phyloP scores from a whole-genome alignment of 2,888 invertebrate species.

The Auanema sp. region DNA sequence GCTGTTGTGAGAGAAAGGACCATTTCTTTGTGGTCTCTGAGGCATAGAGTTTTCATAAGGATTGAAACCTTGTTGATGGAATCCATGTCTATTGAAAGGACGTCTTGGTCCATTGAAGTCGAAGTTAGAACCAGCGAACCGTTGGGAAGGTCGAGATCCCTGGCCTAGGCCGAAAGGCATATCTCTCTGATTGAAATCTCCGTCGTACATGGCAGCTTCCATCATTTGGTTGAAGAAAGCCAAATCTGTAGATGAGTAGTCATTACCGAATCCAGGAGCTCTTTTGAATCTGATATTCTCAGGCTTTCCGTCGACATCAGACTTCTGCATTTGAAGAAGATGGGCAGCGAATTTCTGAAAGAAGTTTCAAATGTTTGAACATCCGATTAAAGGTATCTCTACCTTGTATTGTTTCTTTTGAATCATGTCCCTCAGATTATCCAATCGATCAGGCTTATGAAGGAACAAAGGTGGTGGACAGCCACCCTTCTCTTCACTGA shows the following conservation, averaged over 20 bases:
- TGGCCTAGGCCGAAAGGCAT: background rate
- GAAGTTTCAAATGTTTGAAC: background rate
- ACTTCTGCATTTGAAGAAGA: constrained; percentile 13
- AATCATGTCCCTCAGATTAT: constrained; percentile 15
- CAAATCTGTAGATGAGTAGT: too few relatives aligned
- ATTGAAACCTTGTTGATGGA: too few relatives aligned
- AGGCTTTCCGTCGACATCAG: constrained; percentile 8
- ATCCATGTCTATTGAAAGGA: too few relatives aligned
- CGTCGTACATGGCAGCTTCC: background rate
- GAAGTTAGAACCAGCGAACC: too few relatives aligned
- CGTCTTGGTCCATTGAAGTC: too few relatives aligned
- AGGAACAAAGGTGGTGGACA: constrained; percentile 23
- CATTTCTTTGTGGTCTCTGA: too few relatives aligned
- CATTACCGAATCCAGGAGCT: too few relatives aligned
- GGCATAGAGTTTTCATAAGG: too few relatives aligned
- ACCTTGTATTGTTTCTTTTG: constrained; percentile 17
- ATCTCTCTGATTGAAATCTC: background rate
- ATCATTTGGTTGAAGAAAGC: background rate
- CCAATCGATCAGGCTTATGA: background rate
- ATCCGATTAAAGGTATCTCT: background rate
- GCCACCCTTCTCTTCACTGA: constrained; percentile 20
- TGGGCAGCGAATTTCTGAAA: constrained; percentile 15
- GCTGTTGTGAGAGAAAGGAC: too few relatives aligned
- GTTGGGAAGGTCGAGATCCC: background rate
- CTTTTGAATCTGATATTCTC: too few relatives aligned